Evolutionary conservation across 2,888 invertebrate genomes (phyloP).

Genomic region (Mythimna lalbum): DNA sequence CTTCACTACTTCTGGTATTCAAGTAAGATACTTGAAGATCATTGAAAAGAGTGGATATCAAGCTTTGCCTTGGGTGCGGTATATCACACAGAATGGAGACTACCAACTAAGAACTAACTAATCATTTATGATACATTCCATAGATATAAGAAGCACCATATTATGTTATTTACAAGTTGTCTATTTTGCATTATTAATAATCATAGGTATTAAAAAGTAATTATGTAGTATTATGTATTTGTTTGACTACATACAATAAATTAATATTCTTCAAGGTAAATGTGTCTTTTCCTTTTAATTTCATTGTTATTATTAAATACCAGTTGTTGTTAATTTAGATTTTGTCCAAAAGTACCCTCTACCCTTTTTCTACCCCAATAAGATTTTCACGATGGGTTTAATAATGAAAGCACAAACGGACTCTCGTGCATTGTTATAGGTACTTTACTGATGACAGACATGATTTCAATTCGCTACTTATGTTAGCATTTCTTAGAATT

Average conservation of each 20-base stretch:
- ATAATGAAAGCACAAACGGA: no score
- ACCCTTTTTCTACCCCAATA: neutral
- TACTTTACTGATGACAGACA: no score
- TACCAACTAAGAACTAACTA: slow-evolving; percentile 98
- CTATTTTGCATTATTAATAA: slow-evolving; percentile 71
- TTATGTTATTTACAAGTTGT: slow-evolving; percentile 76
- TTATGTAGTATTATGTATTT: slow-evolving; percentile 78
- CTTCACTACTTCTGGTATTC: slow-evolving; percentile 99
- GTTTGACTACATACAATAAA: slow-evolving; percentile 78
- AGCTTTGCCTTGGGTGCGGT: slow-evolving; percentile 99
- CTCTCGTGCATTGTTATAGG: no score
- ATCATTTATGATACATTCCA: slow-evolving; percentile 70
- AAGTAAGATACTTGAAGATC: slow-evolving; percentile 98
- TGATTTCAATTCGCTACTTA: no score
- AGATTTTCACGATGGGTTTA: no score
- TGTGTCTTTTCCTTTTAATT: neutral
- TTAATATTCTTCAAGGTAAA: slow-evolving; percentile 71
- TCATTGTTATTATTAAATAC: neutral
- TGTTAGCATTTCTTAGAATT: no score
- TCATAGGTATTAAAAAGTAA: slow-evolving; percentile 73
- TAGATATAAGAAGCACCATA: slow-evolving; percentile 67
- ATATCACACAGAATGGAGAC: slow-evolving; percentile 99
- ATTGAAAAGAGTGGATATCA: slow-evolving; percentile 99
- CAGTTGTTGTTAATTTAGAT: neutral
- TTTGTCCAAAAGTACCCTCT: neutral